These are phyloP conservation scores for Rhizomys pruinosus DNA, from an alignment of 2,113 vertebrate genomes.

Conservation along the genomic window DNA sequence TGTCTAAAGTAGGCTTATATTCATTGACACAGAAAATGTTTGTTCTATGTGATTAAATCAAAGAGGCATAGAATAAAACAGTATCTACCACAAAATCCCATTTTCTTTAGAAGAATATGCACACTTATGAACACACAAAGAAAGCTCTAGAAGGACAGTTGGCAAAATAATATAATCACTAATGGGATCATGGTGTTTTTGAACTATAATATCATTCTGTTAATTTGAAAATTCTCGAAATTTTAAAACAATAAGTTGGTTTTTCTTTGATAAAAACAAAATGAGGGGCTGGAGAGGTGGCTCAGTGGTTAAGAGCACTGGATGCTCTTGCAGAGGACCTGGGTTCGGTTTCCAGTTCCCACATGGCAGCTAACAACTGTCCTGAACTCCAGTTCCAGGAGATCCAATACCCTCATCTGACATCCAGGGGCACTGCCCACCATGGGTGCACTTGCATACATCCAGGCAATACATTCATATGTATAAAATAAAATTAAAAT, in stretches of 20 bases:
- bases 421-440: no score
- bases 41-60: background rate
- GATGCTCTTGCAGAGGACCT: no score
- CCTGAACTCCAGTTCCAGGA: no score
- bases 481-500: no score
- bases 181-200: background rate
- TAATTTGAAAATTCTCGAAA: background rate
- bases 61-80: background rate
- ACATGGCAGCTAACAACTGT: no score
- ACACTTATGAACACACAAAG: background rate
- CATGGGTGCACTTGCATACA: no score
- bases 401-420: no score
- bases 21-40: background rate
- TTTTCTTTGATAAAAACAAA: background rate
- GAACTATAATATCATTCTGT: background rate
- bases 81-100: background rate
- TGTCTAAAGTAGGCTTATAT: background rate
- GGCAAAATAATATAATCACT: background rate
- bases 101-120: background rate
- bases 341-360: no score
- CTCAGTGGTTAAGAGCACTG: no score
- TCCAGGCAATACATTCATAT: no score
- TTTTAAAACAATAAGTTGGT: background rate
- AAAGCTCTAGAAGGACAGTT: background rate
- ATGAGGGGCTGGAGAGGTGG: no score